These are phyloP conservation scores for Antrozous pallidus DNA, from an alignment of 2,797 vertebrate genomes.

Conservation along the genomic window DNA sequence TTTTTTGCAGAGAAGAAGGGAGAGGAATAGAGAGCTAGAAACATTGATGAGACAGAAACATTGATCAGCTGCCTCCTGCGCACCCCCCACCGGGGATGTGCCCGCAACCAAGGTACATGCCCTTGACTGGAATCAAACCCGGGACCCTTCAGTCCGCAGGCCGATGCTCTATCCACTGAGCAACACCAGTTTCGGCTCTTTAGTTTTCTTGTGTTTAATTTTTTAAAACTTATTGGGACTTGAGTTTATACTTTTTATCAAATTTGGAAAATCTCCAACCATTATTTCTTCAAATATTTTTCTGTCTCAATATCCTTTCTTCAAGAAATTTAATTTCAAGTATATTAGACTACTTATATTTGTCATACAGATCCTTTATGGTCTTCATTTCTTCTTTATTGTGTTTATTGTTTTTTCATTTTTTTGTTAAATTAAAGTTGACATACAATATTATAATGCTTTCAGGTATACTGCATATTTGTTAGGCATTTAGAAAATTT, in stretches of 20 bases:
- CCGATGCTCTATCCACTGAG: no score
- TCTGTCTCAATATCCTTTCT: not conserved
- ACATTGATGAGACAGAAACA: no score
- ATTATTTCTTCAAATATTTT: slow-evolving; percentile 6
- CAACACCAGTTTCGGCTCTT: no score
- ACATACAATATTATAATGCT: not conserved
- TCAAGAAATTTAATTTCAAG: not conserved
- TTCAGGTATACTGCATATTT: not conserved
- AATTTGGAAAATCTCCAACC: not conserved
- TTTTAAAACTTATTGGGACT: not conserved
- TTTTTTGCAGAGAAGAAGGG: no score
- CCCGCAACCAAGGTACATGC: no score
- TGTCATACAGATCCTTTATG: not conserved
- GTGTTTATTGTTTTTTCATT: no score
- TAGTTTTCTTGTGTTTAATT: not conserved
- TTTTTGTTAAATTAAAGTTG: not conserved
- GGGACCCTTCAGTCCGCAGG: no score
- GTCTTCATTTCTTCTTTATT: not conserved
- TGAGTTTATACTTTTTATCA: not conserved
- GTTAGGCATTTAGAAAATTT: not conserved
- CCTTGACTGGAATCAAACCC: no score
- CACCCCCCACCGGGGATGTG: no score
- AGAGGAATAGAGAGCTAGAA: no score
- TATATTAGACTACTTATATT: not conserved
- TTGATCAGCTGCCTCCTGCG: no score